Evolutionary conservation across 2,888 invertebrate genomes (phyloP), one percentile per base, ranked within the genome.

Genomic region (Minunthozetes semirufus): DNA sequence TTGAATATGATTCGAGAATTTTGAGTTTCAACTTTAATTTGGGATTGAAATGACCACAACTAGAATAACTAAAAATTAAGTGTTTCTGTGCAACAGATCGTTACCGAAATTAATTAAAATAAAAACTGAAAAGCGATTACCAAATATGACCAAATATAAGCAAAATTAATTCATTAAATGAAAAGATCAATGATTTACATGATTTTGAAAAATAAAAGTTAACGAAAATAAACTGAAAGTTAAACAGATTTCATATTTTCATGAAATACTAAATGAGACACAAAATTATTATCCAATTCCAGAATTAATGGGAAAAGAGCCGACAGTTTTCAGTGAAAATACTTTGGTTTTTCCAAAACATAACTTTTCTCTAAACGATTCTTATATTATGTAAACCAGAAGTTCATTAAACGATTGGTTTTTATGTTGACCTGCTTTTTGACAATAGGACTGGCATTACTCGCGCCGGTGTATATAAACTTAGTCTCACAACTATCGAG

Each of bases 341-440:
- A 56, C 19, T 56, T 56, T 56, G n/a, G 56, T 3, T 56, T 56
- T 56, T 56, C 56, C 56, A 56, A 9, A 22, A 22, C 25, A 8
- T 48, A 9, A 9, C 42, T 48, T 48, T 3, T 48, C 13, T 48
- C 13, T 48, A 13, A 17, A 48, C n/a, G 48, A 17, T 48, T 48
- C n/a, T 13, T 17, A 48, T 17, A 48, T 48, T 63, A 63, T 63
- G 61, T 63, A 63, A 63, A 63, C 61, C 61, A 63, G 61, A 63
- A 63, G 61, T 63, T 63, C 61, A 63, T 63, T 63, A 27, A 63
- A 63, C 61, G 61, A 63, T 63, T 63, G 61, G 61, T 63, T 63
- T 63, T 63, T 63, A 11, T 33, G 27, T 9, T 63, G 61, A 63
- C 61, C 61, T 33, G 61, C 27, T 63, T 63, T 29, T 29, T 15